phyloP scores from a whole-genome alignment of 2,888 invertebrate genomes.

The Cryptocephalus moraei region DNA sequence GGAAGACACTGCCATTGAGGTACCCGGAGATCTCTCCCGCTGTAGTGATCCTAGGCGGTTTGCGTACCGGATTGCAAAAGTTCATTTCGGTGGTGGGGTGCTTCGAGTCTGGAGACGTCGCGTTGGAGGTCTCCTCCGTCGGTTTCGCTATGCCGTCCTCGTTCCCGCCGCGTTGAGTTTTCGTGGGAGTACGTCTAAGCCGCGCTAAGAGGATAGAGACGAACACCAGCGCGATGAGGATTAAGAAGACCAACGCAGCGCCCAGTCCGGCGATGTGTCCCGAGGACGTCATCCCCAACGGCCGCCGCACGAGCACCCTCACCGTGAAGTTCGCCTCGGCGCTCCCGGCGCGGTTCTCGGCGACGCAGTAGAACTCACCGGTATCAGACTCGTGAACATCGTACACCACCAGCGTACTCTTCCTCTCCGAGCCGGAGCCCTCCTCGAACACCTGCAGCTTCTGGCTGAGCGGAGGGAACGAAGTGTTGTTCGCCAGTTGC shows the following conservation, averaged over 20 bases:
- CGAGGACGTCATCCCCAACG: constrained; percentile 73
- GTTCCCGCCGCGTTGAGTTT: neutral
- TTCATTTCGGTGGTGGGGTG: constrained; percentile 37
- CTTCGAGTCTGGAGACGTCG: neutral
- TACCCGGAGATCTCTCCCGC: constrained; percentile 62
- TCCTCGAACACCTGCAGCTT: constrained; percentile 67
- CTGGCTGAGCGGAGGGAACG: constrained; percentile 70
- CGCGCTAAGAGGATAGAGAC: constrained; percentile 66
- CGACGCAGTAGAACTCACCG: constrained; percentile 79
- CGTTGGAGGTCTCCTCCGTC: constrained; percentile 15
- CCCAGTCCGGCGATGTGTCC: constrained; percentile 80
- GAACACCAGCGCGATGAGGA: constrained; percentile 61
- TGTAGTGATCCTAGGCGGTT: constrained; percentile 57
- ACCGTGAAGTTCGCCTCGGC: constrained; percentile 84
- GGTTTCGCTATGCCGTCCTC: constrained; percentile 55
- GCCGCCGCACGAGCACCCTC: constrained; percentile 63
- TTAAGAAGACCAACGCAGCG: constrained; percentile 68
- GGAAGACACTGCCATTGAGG: constrained; percentile 53
- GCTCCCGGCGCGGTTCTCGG: constrained; percentile 80
- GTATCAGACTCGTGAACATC: constrained; percentile 77
- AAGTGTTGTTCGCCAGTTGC: constrained; percentile 64
- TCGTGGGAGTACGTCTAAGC: constrained; percentile 44
- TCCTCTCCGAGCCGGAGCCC: constrained; percentile 59
- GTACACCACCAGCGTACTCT: constrained; percentile 64
- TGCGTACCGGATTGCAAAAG: constrained; percentile 56